Evolutionary conservation across 2,113 vertebrate species (phyloP), one percentile per base, ranked within the genome.

Genomic region (Laticauda colubrina): DNA sequence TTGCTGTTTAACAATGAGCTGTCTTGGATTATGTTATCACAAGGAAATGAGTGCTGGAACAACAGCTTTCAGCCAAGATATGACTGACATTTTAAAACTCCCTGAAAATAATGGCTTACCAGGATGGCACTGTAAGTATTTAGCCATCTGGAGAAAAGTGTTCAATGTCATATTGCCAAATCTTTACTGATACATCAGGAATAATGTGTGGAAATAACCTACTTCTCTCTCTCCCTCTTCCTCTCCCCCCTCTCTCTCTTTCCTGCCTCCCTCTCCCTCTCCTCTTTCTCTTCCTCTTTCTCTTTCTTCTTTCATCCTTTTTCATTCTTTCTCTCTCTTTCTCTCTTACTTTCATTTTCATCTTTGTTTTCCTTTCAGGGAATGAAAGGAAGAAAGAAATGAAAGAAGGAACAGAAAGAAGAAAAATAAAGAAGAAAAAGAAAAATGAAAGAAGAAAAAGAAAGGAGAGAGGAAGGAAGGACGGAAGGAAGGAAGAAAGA

Each of bases 1-100:
- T 75, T 95, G 51, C 87, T 95, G 95, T 29, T 94, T 69, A 21
- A 51, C 21, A 85, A 34, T 92, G 43, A 94, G 3, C 23, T 92
- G 21, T 92, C 89, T 92, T 54, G n/a, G 56, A 87, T 92, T 94
- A 93, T 26, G 3, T 90, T 95, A 85, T 87, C 39, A 92, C 92
- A 91, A 89, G 57, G 94, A 96, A 95, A 92, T 88, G 93, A 88
- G 0, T 85, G 89, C 69, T 94, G 39, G 53, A 89, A 94, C 64
- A 92, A 90, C 85, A 90, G 93, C 26, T 15, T 39, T 91, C 2
- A 90, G 12, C 10, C 90, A 54, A 96, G 88, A 20, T 81, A 93
- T 91, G 81, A 88, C 75, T 14, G 29, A 81, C 12, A 43, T 51
- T 94, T 95, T 85, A 90, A 94, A 95, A 91, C 55, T 61, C 1